Percentiles rank a stretch among this genome's conserved stretches.
Conservation (phyloP, 2,888 invertebrate genomes). For the Stenolophus ochropezus region DNA sequence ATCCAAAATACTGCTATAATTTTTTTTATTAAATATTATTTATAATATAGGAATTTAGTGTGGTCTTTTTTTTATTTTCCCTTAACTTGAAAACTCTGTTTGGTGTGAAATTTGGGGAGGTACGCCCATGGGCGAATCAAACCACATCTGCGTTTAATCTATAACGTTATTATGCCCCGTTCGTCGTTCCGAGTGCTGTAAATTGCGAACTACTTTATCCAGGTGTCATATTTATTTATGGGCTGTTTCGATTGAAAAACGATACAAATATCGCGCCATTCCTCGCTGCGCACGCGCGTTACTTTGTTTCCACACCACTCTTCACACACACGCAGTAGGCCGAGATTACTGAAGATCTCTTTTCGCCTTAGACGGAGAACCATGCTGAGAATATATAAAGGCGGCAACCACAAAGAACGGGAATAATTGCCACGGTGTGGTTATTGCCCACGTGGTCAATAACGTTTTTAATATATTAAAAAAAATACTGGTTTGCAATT, state of each 20-base stretch:
- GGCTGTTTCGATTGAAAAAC: slow-evolving; percentile 62
- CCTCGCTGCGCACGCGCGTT: slow-evolving; percentile 46
- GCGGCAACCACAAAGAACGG: neutral
- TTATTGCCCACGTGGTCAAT: neutral
- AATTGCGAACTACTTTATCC: slow-evolving; percentile 60
- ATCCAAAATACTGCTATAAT: too few species aligned
- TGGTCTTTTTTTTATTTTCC: too few species aligned
- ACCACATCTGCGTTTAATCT: slow-evolving; percentile 45
- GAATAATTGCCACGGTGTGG: neutral
- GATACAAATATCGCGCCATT: slow-evolving; percentile 63
- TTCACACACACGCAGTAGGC: neutral
- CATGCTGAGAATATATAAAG: slow-evolving; percentile 13
- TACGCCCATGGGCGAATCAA: slow-evolving; percentile 20
- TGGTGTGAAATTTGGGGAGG: neutral
- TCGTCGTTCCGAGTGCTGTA: slow-evolving; percentile 48
- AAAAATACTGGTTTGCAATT: too few species aligned
- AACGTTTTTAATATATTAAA: too few species aligned
- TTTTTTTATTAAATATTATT: too few species aligned
- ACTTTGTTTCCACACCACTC: slow-evolving; percentile 17
- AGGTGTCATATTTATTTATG: slow-evolving; percentile 64
- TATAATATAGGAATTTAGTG: too few species aligned
- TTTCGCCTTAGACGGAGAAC: slow-evolving; percentile 8
- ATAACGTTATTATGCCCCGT: slow-evolving; percentile 51
- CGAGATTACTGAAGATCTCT: slow-evolving; percentile 6
- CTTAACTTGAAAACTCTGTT: too few species aligned